Percentiles rank a stretch among this genome's conserved stretches.
Conservation (phyloP, 2,113 vertebrate species). For the Brachirus orientalis region DNA sequence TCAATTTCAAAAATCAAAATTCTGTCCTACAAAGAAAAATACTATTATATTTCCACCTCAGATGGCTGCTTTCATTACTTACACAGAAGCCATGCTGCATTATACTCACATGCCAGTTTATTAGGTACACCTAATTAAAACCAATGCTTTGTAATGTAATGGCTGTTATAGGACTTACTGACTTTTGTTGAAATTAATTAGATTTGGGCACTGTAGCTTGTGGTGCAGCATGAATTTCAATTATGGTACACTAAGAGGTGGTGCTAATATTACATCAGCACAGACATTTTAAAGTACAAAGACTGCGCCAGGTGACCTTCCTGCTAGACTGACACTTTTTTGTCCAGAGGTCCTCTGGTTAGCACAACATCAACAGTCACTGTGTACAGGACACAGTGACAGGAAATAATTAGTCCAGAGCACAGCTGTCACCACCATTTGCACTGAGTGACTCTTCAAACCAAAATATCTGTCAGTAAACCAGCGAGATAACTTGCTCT, state of each 20-base stretch:
- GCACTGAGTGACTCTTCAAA: conserved; percentile 55
- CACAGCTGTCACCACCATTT: conserved; percentile 56
- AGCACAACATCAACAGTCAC: conserved; percentile 28
- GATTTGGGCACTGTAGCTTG: background rate
- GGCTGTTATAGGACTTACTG: background rate
- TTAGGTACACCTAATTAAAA: background rate
- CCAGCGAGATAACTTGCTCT: conserved; percentile 31
- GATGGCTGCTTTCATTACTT: background rate
- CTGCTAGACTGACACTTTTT: conserved; percentile 13
- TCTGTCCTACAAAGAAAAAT: background rate
- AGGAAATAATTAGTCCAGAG: conserved; percentile 56
- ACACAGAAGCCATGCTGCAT: background rate
- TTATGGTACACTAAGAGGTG: background rate
- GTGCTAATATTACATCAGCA: background rate
- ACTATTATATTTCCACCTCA: background rate
- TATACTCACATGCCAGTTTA: background rate
- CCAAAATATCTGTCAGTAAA: conserved; percentile 51
- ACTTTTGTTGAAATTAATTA: background rate
- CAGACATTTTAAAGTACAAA: background rate
- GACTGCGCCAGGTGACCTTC: conserved; percentile 28
- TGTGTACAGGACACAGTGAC: conserved; percentile 51
- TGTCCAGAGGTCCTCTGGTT: conserved; percentile 25
- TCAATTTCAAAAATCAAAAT: too few relatives aligned
- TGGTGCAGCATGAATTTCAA: background rate
- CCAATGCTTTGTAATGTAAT: background rate